Evolutionary conservation across 2,888 invertebrate genomes (phyloP).

Genomic region (Harpalus rubripes): DNA sequence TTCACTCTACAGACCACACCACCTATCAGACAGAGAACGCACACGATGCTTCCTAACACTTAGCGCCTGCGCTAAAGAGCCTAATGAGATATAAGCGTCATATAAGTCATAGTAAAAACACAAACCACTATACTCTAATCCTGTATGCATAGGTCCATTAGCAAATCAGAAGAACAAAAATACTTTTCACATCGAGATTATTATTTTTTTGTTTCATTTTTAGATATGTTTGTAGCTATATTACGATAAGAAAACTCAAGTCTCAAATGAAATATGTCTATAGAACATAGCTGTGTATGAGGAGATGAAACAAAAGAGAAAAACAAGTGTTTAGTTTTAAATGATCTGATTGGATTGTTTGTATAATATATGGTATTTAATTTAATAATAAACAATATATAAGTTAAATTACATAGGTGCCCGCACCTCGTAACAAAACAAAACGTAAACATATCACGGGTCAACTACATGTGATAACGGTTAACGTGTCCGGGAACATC

Average conservation of each 20-base stretch:
- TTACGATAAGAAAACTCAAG: slow-evolving; percentile 65
- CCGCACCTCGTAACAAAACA: slow-evolving; percentile 67
- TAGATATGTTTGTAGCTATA: slow-evolving; percentile 67
- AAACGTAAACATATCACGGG: slow-evolving; percentile 64
- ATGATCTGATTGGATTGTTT: slow-evolving; percentile 57
- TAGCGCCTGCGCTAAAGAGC: slow-evolving; percentile 67
- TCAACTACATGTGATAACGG: slow-evolving; percentile 63
- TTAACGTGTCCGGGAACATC: slow-evolving; percentile 52
- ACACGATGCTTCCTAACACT: slow-evolving; percentile 55
- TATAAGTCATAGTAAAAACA: slow-evolving; percentile 67
- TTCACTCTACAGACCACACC: not conserved
- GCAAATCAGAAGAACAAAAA: slow-evolving; percentile 67
- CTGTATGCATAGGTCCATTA: slow-evolving; percentile 67
- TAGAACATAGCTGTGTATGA: slow-evolving; percentile 52
- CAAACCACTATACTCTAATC: slow-evolving; percentile 66
- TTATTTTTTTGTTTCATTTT: slow-evolving; percentile 67
- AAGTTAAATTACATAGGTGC: slow-evolving; percentile 66
- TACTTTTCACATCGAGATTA: slow-evolving; percentile 67
- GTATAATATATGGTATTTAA: slow-evolving; percentile 38
- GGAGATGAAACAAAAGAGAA: slow-evolving; percentile 53
- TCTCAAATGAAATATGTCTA: slow-evolving; percentile 50
- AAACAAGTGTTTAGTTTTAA: slow-evolving; percentile 47
- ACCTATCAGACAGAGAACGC: not conserved
- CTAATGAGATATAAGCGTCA: slow-evolving; percentile 67
- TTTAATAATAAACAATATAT: slow-evolving; percentile 60